Conservation (phyloP, 2,113 vertebrate genomes). For the Hydrolagus affinis region DNA sequence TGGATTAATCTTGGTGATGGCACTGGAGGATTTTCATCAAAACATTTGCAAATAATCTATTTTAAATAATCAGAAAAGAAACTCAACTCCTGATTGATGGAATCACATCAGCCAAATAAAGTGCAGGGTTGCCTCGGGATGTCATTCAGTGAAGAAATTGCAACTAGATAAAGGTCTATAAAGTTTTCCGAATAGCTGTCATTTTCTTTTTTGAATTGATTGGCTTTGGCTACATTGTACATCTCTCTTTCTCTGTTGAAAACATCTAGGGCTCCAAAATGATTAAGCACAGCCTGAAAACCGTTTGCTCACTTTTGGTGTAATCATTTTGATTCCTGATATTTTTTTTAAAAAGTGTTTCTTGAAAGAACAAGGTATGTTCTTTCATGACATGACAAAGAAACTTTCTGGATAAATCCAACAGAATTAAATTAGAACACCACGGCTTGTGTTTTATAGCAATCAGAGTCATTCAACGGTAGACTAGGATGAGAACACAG, state of each 20-base stretch:
- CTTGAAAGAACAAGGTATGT: background rate
- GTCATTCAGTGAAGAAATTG: background rate
- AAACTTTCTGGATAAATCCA: background rate
- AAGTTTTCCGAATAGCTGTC: background rate
- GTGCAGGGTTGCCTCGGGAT: background rate
- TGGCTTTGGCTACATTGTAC: background rate
- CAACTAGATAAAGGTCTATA: background rate
- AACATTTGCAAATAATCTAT: background rate
- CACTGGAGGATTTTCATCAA: background rate
- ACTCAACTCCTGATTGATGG: background rate
- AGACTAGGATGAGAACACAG: too few relatives aligned
- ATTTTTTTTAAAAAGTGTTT: background rate
- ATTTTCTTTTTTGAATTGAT: background rate
- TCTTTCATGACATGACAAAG: background rate
- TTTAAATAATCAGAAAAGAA: background rate
- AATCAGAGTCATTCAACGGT: too few relatives aligned
- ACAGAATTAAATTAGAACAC: background rate
- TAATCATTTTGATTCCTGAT: background rate
- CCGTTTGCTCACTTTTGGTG: background rate
- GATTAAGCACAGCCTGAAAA: background rate
- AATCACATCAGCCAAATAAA: background rate
- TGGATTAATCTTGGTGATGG: background rate
- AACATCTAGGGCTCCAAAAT: background rate
- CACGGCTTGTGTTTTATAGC: background rate
- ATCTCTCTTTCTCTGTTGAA: background rate